Base-by-base conservation (phyloP, 2,888 invertebrate species). In the Listrodromus nycthemerus region DNA sequence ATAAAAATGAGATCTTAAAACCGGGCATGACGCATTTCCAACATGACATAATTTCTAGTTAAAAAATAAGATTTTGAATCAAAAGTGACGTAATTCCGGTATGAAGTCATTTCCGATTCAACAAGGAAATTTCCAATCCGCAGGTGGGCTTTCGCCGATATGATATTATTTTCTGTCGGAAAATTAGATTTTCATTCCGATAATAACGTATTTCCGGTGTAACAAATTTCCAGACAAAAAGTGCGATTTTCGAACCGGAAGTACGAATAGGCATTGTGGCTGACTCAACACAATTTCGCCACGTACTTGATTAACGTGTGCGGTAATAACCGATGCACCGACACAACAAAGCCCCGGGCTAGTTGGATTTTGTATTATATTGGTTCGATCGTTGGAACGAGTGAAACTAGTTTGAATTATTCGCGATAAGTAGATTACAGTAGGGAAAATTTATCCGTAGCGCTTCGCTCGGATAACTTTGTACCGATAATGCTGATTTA, bases 401-500 rank as follows among this genome's bases (percentile, higher is more conserved):
- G 67, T 27, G 58, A 78, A 80, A 70, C 69, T 81, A 58, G 70
- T 78, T 79, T 79, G 78, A 81, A 81, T 81, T 78, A 84, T 78
- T 52, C 55, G 66, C 55, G 81, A 78, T 84, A 78, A 84, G 81
- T 55, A 84, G 81, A 84, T 84, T 81, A 84, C 78, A 70, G 21
- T 48, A 27, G 55, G 66, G 73, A 41, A 81, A 81, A 84, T 84
- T 81, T 70, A 61, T 70, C 70, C 30, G 58, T 41, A 48, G 48
- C 78, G 78, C 66, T 55, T 50, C 61, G 81, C 78, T 75, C 21
- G 70, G 69, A 81, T 84, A 77, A 63, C 52, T 73, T 66, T 45
- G 41, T 74, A 78, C 84, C 84, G 81, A 84, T 84, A 81, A 84
- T 81, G 78, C 84, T 81, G 75, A 78, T 81, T 81, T 81, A 84